Conservation (phyloP, 2,113 vertebrate species). For the Cyprinodon brontotheroides region DNA sequence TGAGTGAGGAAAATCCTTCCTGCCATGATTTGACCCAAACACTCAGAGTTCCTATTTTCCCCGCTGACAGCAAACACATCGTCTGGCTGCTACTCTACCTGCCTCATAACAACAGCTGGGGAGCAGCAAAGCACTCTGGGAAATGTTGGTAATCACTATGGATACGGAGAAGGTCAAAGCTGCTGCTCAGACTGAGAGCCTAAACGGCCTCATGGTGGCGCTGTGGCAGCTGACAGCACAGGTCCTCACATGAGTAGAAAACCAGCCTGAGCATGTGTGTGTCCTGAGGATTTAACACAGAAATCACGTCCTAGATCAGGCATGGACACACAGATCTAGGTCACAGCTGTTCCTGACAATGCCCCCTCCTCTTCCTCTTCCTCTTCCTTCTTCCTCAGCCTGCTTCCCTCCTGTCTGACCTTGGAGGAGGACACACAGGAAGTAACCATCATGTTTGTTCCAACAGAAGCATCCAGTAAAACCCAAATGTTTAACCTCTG, state of each 20-base stretch:
- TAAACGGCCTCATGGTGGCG: not conserved
- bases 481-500: no score
- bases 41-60: not conserved
- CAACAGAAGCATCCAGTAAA: not conserved
- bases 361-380: slow-evolving; percentile 17
- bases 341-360: slow-evolving; percentile 80
- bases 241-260: slow-evolving; percentile 1
- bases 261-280: not conserved
- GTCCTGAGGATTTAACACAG: slow-evolving; percentile 63
- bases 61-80: not conserved
- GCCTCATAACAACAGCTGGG: slow-evolving; percentile 19
- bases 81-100: not conserved
- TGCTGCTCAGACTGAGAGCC: not conserved
- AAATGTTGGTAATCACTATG: slow-evolving; percentile 35
- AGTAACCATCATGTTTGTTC: not conserved
- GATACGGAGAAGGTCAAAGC: no score
- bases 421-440: not conserved
- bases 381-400: not conserved
- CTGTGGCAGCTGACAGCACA: not conserved
- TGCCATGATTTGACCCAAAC: no score
- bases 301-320: slow-evolving; percentile 56
- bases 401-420: slow-evolving; percentile 12
- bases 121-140: slow-evolving; percentile 48
- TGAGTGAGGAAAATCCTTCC: no score
- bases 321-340: slow-evolving; percentile 68